Conservation (phyloP, 2,113 vertebrate genomes). For the Parus major region DNA sequence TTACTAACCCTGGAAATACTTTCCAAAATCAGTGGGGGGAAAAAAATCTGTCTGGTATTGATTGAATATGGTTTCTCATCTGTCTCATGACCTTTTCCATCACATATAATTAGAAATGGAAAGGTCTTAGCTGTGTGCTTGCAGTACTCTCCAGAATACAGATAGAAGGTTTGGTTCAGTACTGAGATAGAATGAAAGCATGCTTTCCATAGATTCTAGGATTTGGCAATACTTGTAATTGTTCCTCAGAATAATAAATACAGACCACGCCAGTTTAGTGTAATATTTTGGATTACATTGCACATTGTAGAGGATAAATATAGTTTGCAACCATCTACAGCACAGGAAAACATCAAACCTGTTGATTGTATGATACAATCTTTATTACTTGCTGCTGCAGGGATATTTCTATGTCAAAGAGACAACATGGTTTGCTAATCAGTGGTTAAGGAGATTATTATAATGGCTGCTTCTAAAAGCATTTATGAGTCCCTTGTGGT, state of each 20-base stretch:
- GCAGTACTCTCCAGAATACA: slow-evolving; percentile 36
- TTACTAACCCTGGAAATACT: slow-evolving; percentile 32
- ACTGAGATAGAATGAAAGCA: not conserved
- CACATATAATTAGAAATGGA: slow-evolving; percentile 58
- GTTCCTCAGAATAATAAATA: not conserved
- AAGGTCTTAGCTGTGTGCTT: slow-evolving; percentile 38
- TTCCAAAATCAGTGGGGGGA: slow-evolving; percentile 14
- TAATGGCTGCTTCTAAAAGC: slow-evolving; percentile 9
- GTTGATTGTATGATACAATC: rapidly evolving
- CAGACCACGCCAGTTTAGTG: not conserved
- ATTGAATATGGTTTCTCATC: slow-evolving; percentile 43
- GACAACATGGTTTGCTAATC: not conserved
- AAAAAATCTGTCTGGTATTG: slow-evolving; percentile 46
- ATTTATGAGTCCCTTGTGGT: not conserved
- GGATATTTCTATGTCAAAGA: not conserved
- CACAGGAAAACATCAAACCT: not conserved
- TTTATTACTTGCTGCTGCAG: not conserved
- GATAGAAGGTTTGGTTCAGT: not conserved
- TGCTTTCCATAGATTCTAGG: not conserved
- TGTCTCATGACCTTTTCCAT: slow-evolving; percentile 53
- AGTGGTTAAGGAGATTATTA: slow-evolving; percentile 33
- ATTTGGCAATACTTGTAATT: not conserved
- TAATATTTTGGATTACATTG: not conserved
- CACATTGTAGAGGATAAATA: not conserved
- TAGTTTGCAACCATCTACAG: not conserved